Evolutionary conservation across 2,113 vertebrate species (phyloP).

Genomic region (Xyliphius kryptos): DNA sequence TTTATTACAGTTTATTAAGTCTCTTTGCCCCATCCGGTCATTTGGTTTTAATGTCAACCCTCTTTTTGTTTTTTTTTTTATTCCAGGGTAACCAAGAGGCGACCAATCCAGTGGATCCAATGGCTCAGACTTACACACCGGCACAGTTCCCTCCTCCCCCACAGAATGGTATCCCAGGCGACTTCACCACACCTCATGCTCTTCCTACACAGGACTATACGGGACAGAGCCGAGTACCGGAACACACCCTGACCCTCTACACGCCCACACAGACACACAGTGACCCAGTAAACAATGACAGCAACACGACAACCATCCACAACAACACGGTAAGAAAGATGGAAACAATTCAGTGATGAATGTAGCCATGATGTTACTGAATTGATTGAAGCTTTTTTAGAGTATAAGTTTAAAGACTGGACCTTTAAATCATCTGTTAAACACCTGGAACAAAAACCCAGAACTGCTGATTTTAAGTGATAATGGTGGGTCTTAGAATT

Average conservation of each 20-base stretch:
- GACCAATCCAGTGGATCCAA: constrained; percentile 84
- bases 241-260: constrained; percentile 88
- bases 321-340: constrained; percentile 74
- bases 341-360: not conserved
- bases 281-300: constrained; percentile 76
- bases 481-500: too few relatives aligned
- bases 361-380: not conserved
- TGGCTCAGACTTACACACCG: constrained; percentile 90
- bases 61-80: constrained; percentile 4
- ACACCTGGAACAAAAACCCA: too few relatives aligned
- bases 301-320: constrained; percentile 77
- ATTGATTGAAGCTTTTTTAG: too few relatives aligned
- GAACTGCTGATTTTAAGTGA: too few relatives aligned
- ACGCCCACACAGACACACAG: constrained; percentile 86
- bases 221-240: constrained; percentile 82
- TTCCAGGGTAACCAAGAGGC: constrained; percentile 90
- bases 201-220: constrained; percentile 83
- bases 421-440: too few relatives aligned
- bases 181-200: constrained; percentile 75
- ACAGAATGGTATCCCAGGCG: constrained; percentile 84
- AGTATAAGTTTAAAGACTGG: too few relatives aligned
- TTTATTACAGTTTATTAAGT: too few relatives aligned
- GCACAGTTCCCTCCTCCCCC: constrained; percentile 84
- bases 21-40: too few relatives aligned
- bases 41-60: not conserved